Conservation (phyloP, 2,888 invertebrate species). For the Pristionchus japonicus region DNA sequence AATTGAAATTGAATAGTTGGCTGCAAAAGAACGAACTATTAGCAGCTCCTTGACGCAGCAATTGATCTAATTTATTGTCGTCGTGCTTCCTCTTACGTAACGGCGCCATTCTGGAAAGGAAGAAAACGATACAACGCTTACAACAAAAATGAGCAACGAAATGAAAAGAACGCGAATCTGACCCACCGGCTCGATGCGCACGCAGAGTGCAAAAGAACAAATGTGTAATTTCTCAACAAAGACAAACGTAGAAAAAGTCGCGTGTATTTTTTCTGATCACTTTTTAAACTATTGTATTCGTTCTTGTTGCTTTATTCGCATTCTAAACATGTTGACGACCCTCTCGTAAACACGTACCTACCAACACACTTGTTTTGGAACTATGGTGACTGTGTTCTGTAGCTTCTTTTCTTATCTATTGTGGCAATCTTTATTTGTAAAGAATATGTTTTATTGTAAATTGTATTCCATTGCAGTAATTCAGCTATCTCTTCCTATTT, state of each 20-base stretch:
- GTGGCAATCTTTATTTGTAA: not conserved
- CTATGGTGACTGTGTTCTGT: not conserved
- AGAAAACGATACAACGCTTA: not conserved
- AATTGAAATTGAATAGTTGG: no score
- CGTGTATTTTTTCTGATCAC: not conserved
- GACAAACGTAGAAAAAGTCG: no score
- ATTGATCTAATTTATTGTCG: slow-evolving; percentile 38
- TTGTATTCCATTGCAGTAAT: not conserved
- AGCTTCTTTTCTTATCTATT: not conserved
- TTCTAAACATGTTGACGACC: not conserved
- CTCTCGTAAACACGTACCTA: not conserved
- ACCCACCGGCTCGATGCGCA: no score
- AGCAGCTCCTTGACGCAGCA: slow-evolving; percentile 46
- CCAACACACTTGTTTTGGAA: not conserved
- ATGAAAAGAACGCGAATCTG: not conserved
- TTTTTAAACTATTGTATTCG: not conserved
- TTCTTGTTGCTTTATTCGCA: not conserved
- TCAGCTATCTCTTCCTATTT: not conserved
- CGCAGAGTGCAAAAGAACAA: no score
- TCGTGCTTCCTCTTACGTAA: slow-evolving; percentile 25
- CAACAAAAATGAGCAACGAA: not conserved
- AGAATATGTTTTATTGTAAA: not conserved
- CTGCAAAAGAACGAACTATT: slow-evolving; percentile 44
- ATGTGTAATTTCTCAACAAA: no score
- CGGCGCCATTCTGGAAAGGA: slow-evolving; percentile 14